phyloP scores from a whole-genome alignment of 2,113 vertebrate genomes.

The human (Homo sapiens) region DNA sequence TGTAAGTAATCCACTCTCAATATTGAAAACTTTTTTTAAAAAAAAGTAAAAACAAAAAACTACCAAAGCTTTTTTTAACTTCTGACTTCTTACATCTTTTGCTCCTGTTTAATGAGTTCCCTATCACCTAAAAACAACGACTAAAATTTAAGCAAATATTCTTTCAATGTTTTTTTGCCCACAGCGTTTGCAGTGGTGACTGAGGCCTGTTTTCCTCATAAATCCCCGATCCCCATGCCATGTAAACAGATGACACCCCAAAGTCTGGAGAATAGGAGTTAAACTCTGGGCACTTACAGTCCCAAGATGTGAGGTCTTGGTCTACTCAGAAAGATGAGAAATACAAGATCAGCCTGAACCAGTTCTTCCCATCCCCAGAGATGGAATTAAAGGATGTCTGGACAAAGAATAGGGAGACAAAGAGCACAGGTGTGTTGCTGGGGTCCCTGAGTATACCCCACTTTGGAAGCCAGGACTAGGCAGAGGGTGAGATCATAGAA shows the following conservation, averaged over 20 bases:
- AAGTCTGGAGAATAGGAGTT: background rate
- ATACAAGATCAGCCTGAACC: background rate
- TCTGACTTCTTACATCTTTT: background rate
- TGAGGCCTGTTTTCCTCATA: background rate
- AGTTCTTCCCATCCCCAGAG: background rate
- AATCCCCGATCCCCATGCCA: no score
- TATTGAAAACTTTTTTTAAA: background rate
- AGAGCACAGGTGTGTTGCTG: no score
- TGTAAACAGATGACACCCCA: background rate
- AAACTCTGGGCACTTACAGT: background rate
- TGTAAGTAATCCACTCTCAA: background rate
- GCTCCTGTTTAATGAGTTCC: background rate
- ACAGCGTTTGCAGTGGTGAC: no score
- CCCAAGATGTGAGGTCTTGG: background rate
- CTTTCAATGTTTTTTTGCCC: background rate
- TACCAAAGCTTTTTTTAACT: background rate
- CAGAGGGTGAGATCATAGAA: background rate
- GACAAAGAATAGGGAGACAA: background rate
- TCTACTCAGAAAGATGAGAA: background rate
- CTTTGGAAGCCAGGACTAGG: background rate
- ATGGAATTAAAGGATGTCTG: background rate
- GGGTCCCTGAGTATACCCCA: background rate
- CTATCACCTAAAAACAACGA: background rate
- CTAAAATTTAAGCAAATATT: background rate
- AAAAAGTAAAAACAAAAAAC: background rate